Evolutionary conservation across 2,888 invertebrate genomes (phyloP).

Genomic region (Tenthredo distinguenda): DNA sequence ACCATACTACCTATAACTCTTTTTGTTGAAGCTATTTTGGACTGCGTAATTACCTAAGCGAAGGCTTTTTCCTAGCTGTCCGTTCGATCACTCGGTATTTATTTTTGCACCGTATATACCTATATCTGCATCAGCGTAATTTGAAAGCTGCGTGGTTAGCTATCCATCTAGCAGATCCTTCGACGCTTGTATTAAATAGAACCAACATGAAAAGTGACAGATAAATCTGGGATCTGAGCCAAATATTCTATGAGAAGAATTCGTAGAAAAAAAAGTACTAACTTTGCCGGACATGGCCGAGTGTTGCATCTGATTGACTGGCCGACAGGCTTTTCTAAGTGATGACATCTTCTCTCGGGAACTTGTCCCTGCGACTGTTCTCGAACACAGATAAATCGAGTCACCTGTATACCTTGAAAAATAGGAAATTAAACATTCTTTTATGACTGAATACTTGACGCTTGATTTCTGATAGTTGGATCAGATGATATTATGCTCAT

Average conservation of each 20-base stretch:
- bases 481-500: neutral
- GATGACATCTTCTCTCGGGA: slow-evolving; percentile 84
- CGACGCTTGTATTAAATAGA: neutral
- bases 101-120: neutral
- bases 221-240: neutral
- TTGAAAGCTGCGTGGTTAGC: neutral
- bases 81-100: neutral
- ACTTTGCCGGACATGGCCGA: slow-evolving; percentile 88
- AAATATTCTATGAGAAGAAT: neutral
- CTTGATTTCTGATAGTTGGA: neutral
- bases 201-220: neutral
- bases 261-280: slow-evolving; percentile 51
- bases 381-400: slow-evolving; percentile 86
- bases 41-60: neutral
- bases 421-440: neutral
- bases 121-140: neutral
- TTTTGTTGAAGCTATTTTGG: neutral
- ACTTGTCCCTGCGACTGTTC: slow-evolving; percentile 82
- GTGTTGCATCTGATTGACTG: slow-evolving; percentile 84
- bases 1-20: neutral
- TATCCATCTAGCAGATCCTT: neutral
- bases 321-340: slow-evolving; percentile 81
- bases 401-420: slow-evolving; percentile 83
- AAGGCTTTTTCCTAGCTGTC: neutral
- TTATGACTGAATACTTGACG: neutral